Conservation (phyloP, 2,113 vertebrate genomes). For the Cavia porcellus region DNA sequence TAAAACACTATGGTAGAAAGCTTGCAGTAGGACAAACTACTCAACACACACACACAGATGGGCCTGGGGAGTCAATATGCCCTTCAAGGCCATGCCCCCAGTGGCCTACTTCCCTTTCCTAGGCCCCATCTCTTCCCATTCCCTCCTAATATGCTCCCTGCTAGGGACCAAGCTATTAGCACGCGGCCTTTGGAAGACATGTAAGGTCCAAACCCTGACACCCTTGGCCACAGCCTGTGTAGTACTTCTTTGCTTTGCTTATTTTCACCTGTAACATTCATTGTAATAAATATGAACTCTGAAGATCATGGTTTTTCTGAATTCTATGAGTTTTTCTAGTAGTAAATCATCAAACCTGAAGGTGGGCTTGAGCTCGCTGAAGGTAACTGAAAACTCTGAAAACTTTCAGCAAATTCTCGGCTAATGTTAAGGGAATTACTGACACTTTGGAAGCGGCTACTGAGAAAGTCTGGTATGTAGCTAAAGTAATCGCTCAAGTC, state of each 20-base stretch:
- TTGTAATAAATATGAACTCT: neutral
- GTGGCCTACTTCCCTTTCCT: neutral
- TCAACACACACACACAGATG: neutral
- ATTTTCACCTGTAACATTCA: slow-evolving; percentile 11
- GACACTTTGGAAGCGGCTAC: neutral
- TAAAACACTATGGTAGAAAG: neutral
- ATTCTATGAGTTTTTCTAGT: neutral
- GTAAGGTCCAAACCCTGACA: neutral
- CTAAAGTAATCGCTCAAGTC: neutral
- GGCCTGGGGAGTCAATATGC: neutral
- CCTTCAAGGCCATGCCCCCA: neutral
- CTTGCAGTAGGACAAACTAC: neutral
- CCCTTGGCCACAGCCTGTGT: neutral
- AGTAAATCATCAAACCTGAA: neutral
- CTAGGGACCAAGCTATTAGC: neutral
- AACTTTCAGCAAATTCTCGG: neutral
- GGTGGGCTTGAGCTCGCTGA: neutral
- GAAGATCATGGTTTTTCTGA: neutral
- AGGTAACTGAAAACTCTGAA: neutral
- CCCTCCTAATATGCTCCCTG: neutral
- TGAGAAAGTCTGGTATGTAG: neutral
- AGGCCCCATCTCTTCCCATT: neutral
- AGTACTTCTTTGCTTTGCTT: neutral
- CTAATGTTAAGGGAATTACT: neutral
- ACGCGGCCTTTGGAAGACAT: neutral